Conservation (phyloP, 30 jellyfish, hydroid and myxozoan species). For the Aurelia sp. region DNA sequence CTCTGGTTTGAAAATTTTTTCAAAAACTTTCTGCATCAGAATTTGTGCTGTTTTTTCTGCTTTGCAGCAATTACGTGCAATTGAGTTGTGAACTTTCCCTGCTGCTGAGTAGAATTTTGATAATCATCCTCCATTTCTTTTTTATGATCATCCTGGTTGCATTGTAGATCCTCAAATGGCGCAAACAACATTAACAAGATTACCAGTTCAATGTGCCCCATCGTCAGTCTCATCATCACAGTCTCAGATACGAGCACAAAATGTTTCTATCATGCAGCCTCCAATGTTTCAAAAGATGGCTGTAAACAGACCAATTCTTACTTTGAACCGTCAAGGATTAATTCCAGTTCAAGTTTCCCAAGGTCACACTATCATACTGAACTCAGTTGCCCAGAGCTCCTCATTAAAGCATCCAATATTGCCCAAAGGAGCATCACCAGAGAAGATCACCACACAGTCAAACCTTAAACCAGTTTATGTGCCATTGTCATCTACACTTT, state of each 20-base stretch:
- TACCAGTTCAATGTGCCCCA: slow-evolving; percentile 30
- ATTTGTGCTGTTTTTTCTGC: too few species aligned
- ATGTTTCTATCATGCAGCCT: slow-evolving; percentile 31
- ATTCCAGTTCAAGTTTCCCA: slow-evolving; percentile 61
- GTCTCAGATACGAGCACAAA: slow-evolving; percentile 21
- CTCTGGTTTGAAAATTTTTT: too few species aligned
- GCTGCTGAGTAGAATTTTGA: too few species aligned
- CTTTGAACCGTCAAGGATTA: slow-evolving; percentile 44
- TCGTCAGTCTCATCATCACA: slow-evolving; percentile 16
- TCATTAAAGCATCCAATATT: slow-evolving; percentile 22
- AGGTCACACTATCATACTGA: slow-evolving; percentile 44
- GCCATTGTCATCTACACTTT: slow-evolving; percentile 49
- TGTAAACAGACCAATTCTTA: slow-evolving; percentile 19
- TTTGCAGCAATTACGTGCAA: too few species aligned
- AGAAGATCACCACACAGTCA: slow-evolving; percentile 27
- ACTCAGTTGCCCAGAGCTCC: slow-evolving; percentile 20
- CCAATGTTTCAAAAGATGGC: slow-evolving; percentile 35
- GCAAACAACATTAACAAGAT: slow-evolving; percentile 40
- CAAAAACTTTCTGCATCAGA: too few species aligned
- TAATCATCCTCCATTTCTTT: too few species aligned
- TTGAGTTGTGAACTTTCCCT: too few species aligned
- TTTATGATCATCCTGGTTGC: too few species aligned
- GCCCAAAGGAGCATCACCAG: slow-evolving; percentile 72
- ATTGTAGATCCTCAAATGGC: slow-evolving; percentile 50
- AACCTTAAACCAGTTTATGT: slow-evolving; percentile 33